phyloP scores from a whole-genome alignment of 2,888 invertebrate genomes.

The Nephrotoma flavescens region DNA sequence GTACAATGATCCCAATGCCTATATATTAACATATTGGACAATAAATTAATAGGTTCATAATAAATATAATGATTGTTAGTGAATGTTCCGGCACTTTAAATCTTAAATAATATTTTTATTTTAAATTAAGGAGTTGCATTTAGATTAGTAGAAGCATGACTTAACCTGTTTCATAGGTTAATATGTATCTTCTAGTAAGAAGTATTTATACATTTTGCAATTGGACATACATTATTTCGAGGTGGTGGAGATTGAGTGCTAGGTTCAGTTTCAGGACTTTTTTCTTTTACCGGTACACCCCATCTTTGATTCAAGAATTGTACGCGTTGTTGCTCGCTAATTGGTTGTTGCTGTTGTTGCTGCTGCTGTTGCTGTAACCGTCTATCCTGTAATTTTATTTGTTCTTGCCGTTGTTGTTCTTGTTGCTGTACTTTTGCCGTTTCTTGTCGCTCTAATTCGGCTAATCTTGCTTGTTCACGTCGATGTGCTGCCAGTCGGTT shows the following conservation, averaged over 20 bases:
- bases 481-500: constrained; percentile 16
- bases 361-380: constrained; percentile 20
- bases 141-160: background rate
- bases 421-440: constrained; percentile 10
- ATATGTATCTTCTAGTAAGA: background rate
- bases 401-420: constrained; percentile 18
- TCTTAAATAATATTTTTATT: background rate
- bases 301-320: background rate
- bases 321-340: background rate
- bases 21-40: background rate
- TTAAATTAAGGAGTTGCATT: background rate
- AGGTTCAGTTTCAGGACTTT: background rate
- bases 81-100: background rate
- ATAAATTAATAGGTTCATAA: background rate
- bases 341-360: background rate
- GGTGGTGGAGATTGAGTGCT: background rate
- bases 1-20: constrained; percentile 36
- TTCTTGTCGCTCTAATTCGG: constrained; percentile 13
- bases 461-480: constrained; percentile 19
- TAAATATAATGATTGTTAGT: background rate
- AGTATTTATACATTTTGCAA: background rate
- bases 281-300: constrained; percentile 2
- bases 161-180: background rate
- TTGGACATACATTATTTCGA: background rate
- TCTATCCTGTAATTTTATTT: constrained; percentile 15